Conservation (phyloP, 2,797 vertebrate genomes). For the Aulostomus chinensis region DNA sequence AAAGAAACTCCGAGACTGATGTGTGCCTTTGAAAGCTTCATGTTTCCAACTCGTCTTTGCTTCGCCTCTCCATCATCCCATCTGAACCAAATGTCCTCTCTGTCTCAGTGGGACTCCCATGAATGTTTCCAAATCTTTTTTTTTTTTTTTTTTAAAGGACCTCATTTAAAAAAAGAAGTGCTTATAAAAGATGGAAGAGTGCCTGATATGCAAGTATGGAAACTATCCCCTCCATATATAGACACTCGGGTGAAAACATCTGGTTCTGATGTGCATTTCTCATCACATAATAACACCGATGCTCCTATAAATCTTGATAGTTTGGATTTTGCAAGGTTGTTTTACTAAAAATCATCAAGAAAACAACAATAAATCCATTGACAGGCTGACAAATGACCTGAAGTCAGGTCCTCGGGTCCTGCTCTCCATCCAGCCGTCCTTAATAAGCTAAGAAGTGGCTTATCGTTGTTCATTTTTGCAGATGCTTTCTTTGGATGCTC, state of each 20-base stretch:
- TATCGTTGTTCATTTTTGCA: slow-evolving; percentile 41
- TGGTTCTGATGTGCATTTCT: too few species aligned
- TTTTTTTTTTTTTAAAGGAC: too few species aligned
- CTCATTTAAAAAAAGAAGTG: too few species aligned
- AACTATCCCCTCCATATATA: too few species aligned
- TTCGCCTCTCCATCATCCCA: neutral
- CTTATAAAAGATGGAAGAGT: too few species aligned
- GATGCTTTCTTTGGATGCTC: slow-evolving; percentile 53
- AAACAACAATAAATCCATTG: slow-evolving; percentile 20
- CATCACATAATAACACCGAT: too few species aligned
- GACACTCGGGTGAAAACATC: too few species aligned
- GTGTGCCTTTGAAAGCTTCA: slow-evolving; percentile 4
- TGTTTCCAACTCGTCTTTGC: neutral
- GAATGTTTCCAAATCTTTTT: too few species aligned
- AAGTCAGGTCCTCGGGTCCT: slow-evolving; percentile 14
- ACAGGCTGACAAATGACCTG: slow-evolving; percentile 18
- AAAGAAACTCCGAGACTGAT: neutral
- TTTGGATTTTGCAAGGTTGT: too few species aligned
- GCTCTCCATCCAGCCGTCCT: slow-evolving; percentile 4
- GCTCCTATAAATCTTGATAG: too few species aligned
- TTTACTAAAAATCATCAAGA: too few species aligned
- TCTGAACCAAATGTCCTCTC: slow-evolving; percentile 10
- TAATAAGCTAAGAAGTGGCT: slow-evolving; percentile 22
- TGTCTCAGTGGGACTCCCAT: slow-evolving; percentile 4
- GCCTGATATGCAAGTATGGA: too few species aligned